Base-by-base conservation (phyloP, 1,140 invertebrate genomes). In the Danaus melanippus region DNA sequence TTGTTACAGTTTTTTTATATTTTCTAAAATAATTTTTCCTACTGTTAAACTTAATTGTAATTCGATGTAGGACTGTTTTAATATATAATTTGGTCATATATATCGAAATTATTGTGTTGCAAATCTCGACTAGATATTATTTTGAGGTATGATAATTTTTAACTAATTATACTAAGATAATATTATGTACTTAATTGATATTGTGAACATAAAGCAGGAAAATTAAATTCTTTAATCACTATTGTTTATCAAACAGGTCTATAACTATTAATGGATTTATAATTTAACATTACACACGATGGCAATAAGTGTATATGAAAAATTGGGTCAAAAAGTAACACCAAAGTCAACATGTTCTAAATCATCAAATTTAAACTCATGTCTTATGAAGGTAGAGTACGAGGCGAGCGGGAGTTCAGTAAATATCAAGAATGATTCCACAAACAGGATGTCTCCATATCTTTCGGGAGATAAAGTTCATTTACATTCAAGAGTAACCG, bases 31-130 rank as follows among this genome's bases (percentile, higher is more conserved):
- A 62, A 62, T 50, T 58, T 67, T 68, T 63, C 57, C 12, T 32
- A 8, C 32, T 58, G 58, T 64, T 69, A 55, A 32, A 32, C 21
- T 32, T 67, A 56, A 52, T 49, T 61, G 51, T 74, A 62, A 51
- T 72, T 72, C 63, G 67, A 79, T 76, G 71, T 74, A 74, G 66
- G 11, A 62, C 12, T 64, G 41, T 50, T 64, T 49, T 53, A 63
- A 53, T 56, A 44, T 52, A 66, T 32, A 32, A 32, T 67, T 57
- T 56, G 61, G 58, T 50, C 44, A 46, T 17, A 58, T 11, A 49
- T 46, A 32, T 74, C 76, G 69, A 79, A 79, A 76, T 79, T 79
- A 74, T 62, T 60, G 75, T 74, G 66, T 63, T 32, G 44, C 9
- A 52, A 9, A 51, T 41, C 21, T 32, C 21, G 9, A 8, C 17